These are phyloP conservation scores for Hirundo rustica DNA, from an alignment of 2,797 vertebrate species.

Conservation along the genomic window DNA sequence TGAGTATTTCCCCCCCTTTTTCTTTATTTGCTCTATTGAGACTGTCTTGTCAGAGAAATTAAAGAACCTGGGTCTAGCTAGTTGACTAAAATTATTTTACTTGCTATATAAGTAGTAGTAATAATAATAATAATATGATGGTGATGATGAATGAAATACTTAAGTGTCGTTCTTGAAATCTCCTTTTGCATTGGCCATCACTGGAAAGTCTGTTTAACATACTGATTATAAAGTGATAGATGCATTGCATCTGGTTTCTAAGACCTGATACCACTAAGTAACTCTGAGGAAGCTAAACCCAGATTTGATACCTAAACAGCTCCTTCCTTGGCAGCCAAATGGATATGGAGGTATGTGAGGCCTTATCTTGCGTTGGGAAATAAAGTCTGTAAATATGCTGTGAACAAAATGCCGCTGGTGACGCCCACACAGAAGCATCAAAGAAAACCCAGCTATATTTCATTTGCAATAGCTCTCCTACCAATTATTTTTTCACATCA, in stretches of 20 bases:
- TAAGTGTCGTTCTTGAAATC: not conserved
- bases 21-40: not conserved
- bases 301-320: not conserved
- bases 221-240: not conserved
- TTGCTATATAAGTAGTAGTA: not conserved
- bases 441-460: not conserved
- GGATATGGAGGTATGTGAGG: not conserved
- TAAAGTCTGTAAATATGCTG: not conserved
- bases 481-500: not conserved
- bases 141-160: not conserved
- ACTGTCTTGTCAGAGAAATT: not conserved
- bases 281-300: not conserved
- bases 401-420: not conserved
- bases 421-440: not conserved
- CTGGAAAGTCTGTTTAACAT: not conserved
- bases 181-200: not conserved
- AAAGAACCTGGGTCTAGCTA: not conserved
- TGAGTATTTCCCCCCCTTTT: not conserved
- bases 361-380: not conserved
- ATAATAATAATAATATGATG: not conserved
- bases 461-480: not conserved
- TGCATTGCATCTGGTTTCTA: not conserved
- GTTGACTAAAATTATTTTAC: not conserved
- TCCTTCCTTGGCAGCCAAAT: not conserved
- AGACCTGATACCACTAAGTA: not conserved